Conservation (phyloP, 2,113 vertebrate genomes). For the Oreotrochilus melanogaster region DNA sequence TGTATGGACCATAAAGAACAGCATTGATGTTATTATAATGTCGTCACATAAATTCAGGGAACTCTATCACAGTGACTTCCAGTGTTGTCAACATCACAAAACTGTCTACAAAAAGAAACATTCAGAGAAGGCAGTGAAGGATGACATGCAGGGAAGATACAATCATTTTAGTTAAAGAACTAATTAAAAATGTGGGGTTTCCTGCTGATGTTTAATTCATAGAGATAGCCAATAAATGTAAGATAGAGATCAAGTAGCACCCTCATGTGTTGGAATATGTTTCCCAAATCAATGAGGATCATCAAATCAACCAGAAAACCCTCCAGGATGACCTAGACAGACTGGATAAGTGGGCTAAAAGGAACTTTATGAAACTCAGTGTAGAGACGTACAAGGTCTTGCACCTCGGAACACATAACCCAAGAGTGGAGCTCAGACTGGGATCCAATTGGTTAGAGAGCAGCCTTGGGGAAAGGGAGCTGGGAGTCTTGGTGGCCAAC, state of each 20-base stretch:
- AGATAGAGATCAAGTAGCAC: background rate
- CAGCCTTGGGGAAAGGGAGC: no score
- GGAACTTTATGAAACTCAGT: no score
- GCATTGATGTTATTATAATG: constrained; percentile 27
- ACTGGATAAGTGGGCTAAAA: no score
- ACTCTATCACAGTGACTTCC: background rate
- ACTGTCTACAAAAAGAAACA: background rate
- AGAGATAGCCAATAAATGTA: background rate
- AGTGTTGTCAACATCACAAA: background rate
- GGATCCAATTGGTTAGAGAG: no score
- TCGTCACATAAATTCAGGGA: constrained; percentile 15
- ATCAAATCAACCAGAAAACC: background rate
- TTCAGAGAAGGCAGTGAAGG: background rate
- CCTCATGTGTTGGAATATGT: background rate
- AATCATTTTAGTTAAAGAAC: background rate
- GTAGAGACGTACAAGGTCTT: no score
- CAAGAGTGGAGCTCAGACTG: no score
- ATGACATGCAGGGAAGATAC: background rate
- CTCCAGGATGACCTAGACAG: no score
- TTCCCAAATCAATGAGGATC: background rate
- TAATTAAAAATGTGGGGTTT: background rate
- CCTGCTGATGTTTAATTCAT: background rate
- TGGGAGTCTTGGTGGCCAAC: no score
- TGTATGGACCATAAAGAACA: constrained; percentile 21
- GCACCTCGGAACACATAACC: no score